Percentiles rank a stretch among this genome's conserved stretches.
Evolutionary conservation across 2,888 invertebrate genomes (phyloP).

Genomic region (Caenorhabditis sulstoni): DNA sequence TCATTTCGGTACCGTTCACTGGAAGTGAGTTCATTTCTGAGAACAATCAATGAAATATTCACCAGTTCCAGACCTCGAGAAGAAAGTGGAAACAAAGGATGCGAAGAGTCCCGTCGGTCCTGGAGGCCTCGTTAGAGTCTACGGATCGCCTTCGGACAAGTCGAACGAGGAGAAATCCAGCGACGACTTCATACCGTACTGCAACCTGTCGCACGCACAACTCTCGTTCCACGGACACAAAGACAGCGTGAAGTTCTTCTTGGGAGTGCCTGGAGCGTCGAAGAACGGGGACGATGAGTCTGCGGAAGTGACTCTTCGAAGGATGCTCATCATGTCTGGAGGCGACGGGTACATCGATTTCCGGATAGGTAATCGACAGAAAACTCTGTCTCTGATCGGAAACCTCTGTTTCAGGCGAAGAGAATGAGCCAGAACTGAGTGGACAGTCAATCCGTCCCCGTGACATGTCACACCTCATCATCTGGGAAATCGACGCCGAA

Average conservation of each 20-base stretch:
- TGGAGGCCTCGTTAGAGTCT: slow-evolving; percentile 85
- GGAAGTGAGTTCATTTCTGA: slow-evolving; percentile 65
- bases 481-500: slow-evolving; percentile 79
- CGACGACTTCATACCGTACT: slow-evolving; percentile 81
- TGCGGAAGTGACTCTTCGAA: slow-evolving; percentile 59
- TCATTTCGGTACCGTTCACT: slow-evolving; percentile 84
- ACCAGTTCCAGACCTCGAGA: slow-evolving; percentile 67
- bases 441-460: slow-evolving; percentile 63
- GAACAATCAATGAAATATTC: not conserved
- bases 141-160: slow-evolving; percentile 81
- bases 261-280: slow-evolving; percentile 89
- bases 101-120: slow-evolving; percentile 79
- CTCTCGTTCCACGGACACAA: slow-evolving; percentile 98
- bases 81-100: slow-evolving; percentile 64
- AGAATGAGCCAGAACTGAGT: slow-evolving; percentile 70
- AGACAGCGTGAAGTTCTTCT: slow-evolving; percentile 98
- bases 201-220: slow-evolving; percentile 88
- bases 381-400: not conserved
- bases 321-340: slow-evolving; percentile 95
- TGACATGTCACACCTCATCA: slow-evolving; percentile 79
- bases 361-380: slow-evolving; percentile 84
- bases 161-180: slow-evolving; percentile 24
- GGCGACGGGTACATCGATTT: slow-evolving; percentile 99
- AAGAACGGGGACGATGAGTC: slow-evolving; percentile 62
- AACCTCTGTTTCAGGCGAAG: slow-evolving; percentile 70